Evolutionary conservation across 2,113 vertebrate species (phyloP), one percentile per base, ranked within the genome.

Genomic region (Gymnogyps californianus): DNA sequence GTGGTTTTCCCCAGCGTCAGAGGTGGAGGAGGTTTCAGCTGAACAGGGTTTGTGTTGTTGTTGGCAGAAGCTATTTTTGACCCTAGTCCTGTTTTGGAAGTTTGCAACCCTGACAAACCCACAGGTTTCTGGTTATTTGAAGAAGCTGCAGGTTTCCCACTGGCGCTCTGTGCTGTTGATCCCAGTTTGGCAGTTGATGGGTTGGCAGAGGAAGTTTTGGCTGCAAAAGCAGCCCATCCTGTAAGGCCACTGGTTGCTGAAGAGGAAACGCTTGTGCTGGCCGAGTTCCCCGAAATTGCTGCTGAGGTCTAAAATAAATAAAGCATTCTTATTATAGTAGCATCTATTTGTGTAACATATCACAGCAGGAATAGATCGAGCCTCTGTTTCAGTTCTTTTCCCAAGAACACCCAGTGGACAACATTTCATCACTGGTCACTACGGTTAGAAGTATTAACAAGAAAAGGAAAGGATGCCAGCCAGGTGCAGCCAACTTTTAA

Each of bases 221-320:
- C 99, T 57, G 98, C 99, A 95, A 99, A 99, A 22, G 99, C 99
- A 61, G 99, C 99, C 99, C 99, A 99, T 72, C 99, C 99, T 18
- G 99, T 99, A 52, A 99, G 99, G 80, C 99, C 99, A 77, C 99
- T 99, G 55, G 98, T 98, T 52, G 98, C 98, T 36, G 99, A 98
- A 74, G 98, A 98, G 47, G 99, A 98, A 87, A 98, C 97, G 58
- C 91, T 98, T 89, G 98, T 97, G 96, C 93, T 97, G 91, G 99
- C 97, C 9, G 99, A 98, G 94, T 98, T 99, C 90, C 98, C 99
- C 16, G 99, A 99, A 70, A 98, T 96, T 36, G 98, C 96, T 11
- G 98, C 94, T 11, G 99, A 98, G 36, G 98, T 96, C 99, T 99
- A 96, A 90, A 98, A 95, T 59, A 92, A 92, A 91, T 18, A 93